phyloP scores from a whole-genome alignment of 1,140 invertebrate genomes.

The Notospermus geniculatus region DNA sequence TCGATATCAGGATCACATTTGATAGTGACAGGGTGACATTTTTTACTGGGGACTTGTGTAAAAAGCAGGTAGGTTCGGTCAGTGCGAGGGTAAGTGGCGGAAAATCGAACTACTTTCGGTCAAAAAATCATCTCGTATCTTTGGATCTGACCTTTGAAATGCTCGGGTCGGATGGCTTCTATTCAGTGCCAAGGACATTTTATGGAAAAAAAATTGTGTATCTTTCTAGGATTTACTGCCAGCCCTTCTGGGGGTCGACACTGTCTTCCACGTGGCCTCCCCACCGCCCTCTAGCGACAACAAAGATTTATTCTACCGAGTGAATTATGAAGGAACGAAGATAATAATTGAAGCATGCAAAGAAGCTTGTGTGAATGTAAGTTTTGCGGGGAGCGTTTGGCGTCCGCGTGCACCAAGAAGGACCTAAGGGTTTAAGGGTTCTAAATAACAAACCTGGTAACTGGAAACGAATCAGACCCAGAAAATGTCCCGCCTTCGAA shows the following conservation, averaged over 20 bases:
- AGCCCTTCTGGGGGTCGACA: constrained; percentile 32
- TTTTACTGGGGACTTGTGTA: constrained; percentile 38
- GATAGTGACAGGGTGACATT: constrained; percentile 35
- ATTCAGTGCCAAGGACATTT: no score
- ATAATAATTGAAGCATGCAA: constrained; percentile 36
- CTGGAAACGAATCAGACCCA: no score
- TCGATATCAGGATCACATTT: constrained; percentile 41
- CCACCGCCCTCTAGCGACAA: constrained; percentile 41
- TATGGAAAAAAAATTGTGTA: no score
- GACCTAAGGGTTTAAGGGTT: no score
- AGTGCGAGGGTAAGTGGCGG: background rate
- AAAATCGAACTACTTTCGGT: background rate
- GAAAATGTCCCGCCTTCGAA: no score
- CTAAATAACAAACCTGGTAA: no score
- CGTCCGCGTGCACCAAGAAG: no score
- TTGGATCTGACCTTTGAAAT: no score
- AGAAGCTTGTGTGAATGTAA: constrained; percentile 36
- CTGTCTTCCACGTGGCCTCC: constrained; percentile 45
- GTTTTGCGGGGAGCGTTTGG: constrained; percentile 1
- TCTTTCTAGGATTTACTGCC: constrained; percentile 30
- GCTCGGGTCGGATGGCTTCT: no score
- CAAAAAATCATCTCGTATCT: no score
- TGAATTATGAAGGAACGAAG: constrained; percentile 43
- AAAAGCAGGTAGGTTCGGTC: constrained; percentile 32
- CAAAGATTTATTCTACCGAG: constrained; percentile 38